Evolutionary conservation across 2,888 invertebrate genomes (phyloP), one percentile per base, ranked within the genome.

Genomic region (Tyria jacobaeae): DNA sequence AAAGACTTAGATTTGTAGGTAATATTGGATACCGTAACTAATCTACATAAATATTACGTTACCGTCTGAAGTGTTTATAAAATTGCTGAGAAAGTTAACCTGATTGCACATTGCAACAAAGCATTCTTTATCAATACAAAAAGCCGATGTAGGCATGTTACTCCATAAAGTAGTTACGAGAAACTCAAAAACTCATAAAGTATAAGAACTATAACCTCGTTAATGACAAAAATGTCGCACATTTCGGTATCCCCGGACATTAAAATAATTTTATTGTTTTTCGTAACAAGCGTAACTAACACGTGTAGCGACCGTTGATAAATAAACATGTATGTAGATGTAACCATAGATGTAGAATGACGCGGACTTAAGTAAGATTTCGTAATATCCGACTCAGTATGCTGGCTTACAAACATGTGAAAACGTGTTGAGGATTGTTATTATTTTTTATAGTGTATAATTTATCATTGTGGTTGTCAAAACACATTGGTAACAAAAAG

Each of bases 341-440:
- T 15, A 44, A 10, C 21, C 5, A 44, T 44, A 63, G 57, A 55
- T n/a, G 60, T 54, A 57, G 39, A 56, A 50, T 58, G 35, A 63
- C 58, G 58, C 56, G n/a, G 15, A 52, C 48, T 60, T 25, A 31
- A 64, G 65, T 83, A 82, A 74, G 82, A 82, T 86, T 89, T 87
- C 81, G 76, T 84, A 81, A 86, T 84, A 87, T 81, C 76, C 79
- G 81, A 86, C 83, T 84, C 83, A 75, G 73, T 72, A 73, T 73
- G 71, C 66, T 55, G 63, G 72, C 66, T 66, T 72, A 71, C 65
- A 73, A 65, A 58, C 60, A 67, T 71, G 72, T 70, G 75, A 82
- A 82, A 82, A 83, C 77, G 82, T 81, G 83, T 79, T n/a, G 60
- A 50, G 57, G 70, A 71, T 39, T 41, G 39, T 75, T 81, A 74